Base-by-base conservation (phyloP, 2,888 invertebrate genomes). In the Arctia plantaginis region DNA sequence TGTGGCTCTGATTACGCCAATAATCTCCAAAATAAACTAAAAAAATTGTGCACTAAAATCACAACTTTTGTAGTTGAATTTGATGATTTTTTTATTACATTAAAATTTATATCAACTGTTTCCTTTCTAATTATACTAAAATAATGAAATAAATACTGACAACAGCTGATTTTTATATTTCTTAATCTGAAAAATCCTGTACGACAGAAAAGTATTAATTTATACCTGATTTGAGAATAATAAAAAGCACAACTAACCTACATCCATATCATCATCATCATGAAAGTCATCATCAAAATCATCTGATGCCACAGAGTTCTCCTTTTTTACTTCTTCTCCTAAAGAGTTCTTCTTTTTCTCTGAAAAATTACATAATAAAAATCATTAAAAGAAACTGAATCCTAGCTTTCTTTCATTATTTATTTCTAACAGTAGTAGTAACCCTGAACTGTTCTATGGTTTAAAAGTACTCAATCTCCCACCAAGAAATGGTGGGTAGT, bases 321-420 rank as follows among this genome's bases (percentile, higher is more conserved):
- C 93, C 13, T 87, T 84, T 66, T 92, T 92, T 30, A 92, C 88
- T 41, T 76, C 73, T 20, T 62, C 62, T 23, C 77, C 79, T 0
- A 68, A 23, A 0, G 72, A 55, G 0, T 70, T 30, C 27, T 80
- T 79, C 0, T 80, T 71, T 1, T 79, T 83, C 47, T 82, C 88
- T 88, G 81, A 20, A 85, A 78, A 33, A 7, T 15, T 1, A 15
- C 12, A 27, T 59, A 13, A 59, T 27, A 12, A 13, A 59, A 30
- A 30, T 15, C 3, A 51, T 59, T 27, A 59, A 59, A 27, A 4
- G 15, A n/a, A 59, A 59, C 13, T 6, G 27, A 3, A 27, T 13
- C 15, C 15, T 15, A 27, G 27, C 13, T 59, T 27, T 13, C 59
- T 59, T n/a, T 12, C 2, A 55, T n/a, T 12, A 51, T 23, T 51